phyloP scores from a whole-genome alignment of 92 coral and sea anemone species.

The Zoanthus sansibaricus region DNA sequence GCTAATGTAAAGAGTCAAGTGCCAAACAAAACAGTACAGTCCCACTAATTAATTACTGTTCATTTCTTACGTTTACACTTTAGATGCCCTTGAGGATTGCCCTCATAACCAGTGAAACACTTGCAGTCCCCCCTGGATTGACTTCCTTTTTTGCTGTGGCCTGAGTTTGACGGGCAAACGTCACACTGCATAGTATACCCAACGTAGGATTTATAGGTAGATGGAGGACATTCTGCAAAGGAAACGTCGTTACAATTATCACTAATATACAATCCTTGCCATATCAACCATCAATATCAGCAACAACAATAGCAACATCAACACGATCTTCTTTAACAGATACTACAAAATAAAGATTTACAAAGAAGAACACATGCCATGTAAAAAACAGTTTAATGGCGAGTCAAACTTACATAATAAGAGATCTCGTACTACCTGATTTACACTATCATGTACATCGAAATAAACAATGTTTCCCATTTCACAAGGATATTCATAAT shows the following conservation, averaged over 20 bases:
- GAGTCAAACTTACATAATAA: too few species aligned
- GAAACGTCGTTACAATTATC: not conserved
- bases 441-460: too few species aligned
- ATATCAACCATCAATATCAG: too few species aligned
- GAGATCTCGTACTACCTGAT: too few species aligned
- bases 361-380: too few species aligned
- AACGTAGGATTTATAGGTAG: conserved; percentile 48
- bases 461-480: too few species aligned
- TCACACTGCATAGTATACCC: conserved; percentile 45
- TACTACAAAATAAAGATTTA: too few species aligned
- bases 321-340: too few species aligned
- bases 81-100: conserved; percentile 65
- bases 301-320: too few species aligned
- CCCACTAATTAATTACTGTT: not conserved
- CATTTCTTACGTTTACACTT: conserved; percentile 79
- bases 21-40: not conserved
- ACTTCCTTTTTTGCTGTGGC: conserved; percentile 68
- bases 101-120: conserved; percentile 81
- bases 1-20: not conserved
- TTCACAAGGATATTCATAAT: too few species aligned
- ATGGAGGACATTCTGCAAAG: conserved; percentile 43
- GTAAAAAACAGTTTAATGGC: too few species aligned
- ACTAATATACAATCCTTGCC: too few species aligned
- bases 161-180: conserved; percentile 55
- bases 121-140: conserved; percentile 63